Evolutionary conservation across 2,113 vertebrate species (phyloP).

Genomic region (Prionailurus viverrinus): DNA sequence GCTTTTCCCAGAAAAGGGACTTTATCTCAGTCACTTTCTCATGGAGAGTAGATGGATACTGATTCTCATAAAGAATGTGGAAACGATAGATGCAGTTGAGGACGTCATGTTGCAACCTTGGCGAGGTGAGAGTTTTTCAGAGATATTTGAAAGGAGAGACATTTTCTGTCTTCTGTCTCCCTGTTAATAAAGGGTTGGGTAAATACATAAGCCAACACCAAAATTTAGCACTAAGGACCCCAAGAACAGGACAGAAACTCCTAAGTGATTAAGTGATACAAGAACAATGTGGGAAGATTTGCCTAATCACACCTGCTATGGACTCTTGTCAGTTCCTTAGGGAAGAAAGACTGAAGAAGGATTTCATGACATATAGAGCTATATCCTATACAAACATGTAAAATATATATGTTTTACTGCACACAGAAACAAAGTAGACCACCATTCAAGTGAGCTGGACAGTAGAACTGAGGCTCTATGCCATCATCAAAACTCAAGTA

Average conservation of each 20-base stretch:
- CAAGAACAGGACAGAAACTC: background rate
- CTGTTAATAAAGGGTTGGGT: background rate
- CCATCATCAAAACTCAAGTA: background rate
- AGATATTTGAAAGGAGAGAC: background rate
- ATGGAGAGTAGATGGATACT: background rate
- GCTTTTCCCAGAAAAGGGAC: background rate
- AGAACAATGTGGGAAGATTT: background rate
- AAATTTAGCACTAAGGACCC: background rate
- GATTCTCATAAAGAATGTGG: background rate
- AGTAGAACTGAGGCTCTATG: background rate
- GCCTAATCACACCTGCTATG: background rate
- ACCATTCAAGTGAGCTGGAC: background rate
- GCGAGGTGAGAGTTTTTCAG: background rate
- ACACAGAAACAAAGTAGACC: background rate
- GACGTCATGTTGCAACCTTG: background rate
- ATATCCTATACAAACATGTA: background rate
- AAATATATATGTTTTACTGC: background rate
- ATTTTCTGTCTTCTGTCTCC: background rate
- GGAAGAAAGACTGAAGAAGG: background rate
- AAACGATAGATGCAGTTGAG: background rate
- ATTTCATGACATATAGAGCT: background rate
- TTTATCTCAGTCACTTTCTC: background rate
- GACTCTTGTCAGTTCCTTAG: background rate
- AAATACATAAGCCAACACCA: background rate
- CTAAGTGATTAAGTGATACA: background rate